Percentiles rank a stretch among this genome's conserved stretches.
phyloP scores from a whole-genome alignment of 2,888 invertebrate genomes.

The Lepidochrysops patricia region DNA sequence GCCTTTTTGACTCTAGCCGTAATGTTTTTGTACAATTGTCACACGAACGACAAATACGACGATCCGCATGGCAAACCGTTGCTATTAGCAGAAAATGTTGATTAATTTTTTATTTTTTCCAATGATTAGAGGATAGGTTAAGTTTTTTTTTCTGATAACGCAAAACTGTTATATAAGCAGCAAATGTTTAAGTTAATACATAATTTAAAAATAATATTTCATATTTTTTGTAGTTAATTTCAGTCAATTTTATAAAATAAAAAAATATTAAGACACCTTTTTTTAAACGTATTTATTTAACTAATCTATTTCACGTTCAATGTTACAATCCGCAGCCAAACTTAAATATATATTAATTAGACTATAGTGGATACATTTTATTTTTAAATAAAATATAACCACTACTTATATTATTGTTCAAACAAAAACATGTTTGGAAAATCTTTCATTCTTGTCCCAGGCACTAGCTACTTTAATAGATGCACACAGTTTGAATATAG shows the following conservation, averaged over 20 bases:
- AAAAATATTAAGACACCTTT: slow-evolving; percentile 24
- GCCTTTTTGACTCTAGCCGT: slow-evolving; percentile 34
- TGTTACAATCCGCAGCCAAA: slow-evolving; percentile 21
- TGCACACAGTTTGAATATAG: neutral
- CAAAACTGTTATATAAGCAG: neutral
- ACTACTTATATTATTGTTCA: slow-evolving; percentile 5
- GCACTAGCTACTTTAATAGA: neutral
- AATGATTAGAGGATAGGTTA: too few species aligned
- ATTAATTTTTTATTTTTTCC: neutral
- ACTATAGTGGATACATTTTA: slow-evolving; percentile 21
- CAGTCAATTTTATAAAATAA: too few species aligned
- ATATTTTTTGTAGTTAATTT: too few species aligned
- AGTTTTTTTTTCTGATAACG: neutral
- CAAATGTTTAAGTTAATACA: neutral
- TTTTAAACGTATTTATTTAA: slow-evolving; percentile 35
- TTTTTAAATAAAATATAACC: slow-evolving; percentile 12
- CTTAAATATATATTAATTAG: slow-evolving; percentile 15
- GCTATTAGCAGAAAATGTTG: neutral
- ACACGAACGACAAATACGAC: slow-evolving; percentile 36
- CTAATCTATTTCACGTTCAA: slow-evolving; percentile 36
- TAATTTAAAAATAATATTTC: neutral
- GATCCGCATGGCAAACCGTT: slow-evolving; percentile 37
- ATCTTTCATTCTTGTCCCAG: neutral
- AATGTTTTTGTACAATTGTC: slow-evolving; percentile 28
- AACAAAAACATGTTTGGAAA: slow-evolving; percentile 6